These are phyloP conservation scores for Felis chaus DNA, from an alignment of 2,113 vertebrate species.

Conservation along the genomic window DNA sequence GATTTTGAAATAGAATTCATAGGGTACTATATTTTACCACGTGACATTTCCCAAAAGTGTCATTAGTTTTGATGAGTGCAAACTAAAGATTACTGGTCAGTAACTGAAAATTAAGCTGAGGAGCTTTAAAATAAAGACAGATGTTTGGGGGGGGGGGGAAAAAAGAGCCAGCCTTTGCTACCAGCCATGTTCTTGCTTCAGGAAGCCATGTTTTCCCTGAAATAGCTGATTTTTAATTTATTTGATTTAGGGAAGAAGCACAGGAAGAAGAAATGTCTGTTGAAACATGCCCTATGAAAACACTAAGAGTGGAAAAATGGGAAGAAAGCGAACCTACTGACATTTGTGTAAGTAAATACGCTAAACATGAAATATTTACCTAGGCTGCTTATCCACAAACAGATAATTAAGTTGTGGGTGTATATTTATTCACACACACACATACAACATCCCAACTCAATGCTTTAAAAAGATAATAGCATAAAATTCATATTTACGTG, in stretches of 20 bases:
- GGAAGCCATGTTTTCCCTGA: background rate
- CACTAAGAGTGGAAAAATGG: background rate
- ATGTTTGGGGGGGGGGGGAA: background rate
- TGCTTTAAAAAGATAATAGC: background rate
- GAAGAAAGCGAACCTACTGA: background rate
- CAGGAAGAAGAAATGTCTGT: background rate
- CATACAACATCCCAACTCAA: background rate
- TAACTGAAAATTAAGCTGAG: background rate
- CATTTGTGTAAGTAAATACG: constrained; percentile 48
- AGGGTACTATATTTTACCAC: background rate
- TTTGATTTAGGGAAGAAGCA: background rate
- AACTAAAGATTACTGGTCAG: constrained; percentile 6
- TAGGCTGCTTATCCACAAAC: background rate
- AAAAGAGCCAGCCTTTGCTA: background rate
- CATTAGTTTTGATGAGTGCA: background rate
- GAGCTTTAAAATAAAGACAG: constrained; percentile 15
- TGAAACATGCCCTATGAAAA: background rate
- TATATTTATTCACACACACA: background rate
- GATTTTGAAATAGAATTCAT: background rate
- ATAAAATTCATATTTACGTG: background rate
- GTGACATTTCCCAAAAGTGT: background rate
- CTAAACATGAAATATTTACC: constrained; percentile 45
- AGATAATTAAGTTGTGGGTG: background rate
- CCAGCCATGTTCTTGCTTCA: background rate
- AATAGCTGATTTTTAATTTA: background rate